Percentiles rank a stretch among this genome's conserved stretches.
phyloP scores from a whole-genome alignment of 2,888 invertebrate species.

The Sarcophaga subvicina region DNA sequence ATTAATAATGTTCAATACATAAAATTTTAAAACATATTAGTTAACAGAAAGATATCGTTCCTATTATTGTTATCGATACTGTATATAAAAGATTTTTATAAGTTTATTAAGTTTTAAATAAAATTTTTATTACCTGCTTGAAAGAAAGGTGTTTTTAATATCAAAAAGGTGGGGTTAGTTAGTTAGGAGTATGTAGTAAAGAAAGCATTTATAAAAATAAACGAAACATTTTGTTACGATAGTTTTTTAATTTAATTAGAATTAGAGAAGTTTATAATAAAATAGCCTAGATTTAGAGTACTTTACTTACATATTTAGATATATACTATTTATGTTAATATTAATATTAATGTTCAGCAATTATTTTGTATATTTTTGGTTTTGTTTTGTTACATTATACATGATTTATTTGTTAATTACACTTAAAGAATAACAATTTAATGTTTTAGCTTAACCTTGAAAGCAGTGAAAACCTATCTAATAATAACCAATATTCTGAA shows the following conservation, averaged over 20 bases:
- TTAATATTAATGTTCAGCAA: constrained; percentile 46
- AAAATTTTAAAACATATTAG: too few relatives aligned
- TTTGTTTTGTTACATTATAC: constrained; percentile 4
- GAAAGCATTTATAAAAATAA: constrained; percentile 14
- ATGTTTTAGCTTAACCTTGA: background rate
- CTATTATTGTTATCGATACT: too few relatives aligned
- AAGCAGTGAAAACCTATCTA: background rate
- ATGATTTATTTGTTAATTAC: constrained; percentile 5
- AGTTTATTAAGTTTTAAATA: background rate
- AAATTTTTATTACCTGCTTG: constrained; percentile 19
- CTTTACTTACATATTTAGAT: background rate
- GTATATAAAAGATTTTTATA: too few relatives aligned
- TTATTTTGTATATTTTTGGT: constrained; percentile 19
- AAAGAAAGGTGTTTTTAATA: constrained; percentile 34
- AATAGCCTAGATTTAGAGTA: constrained; percentile 9
- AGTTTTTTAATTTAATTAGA: background rate
- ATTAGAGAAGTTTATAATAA: background rate
- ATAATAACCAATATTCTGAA: too few relatives aligned
- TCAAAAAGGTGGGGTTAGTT: constrained; percentile 57
- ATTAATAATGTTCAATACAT: too few relatives aligned
- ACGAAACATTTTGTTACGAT: background rate
- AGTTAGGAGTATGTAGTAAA: constrained; percentile 23
- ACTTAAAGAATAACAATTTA: constrained; percentile 35
- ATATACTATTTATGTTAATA: constrained; percentile 44
- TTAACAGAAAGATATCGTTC: too few relatives aligned